Evolutionary conservation across 2,888 invertebrate genomes (phyloP), one percentile per base, ranked within the genome.

Genomic region (Drosophila vallismaia): DNA sequence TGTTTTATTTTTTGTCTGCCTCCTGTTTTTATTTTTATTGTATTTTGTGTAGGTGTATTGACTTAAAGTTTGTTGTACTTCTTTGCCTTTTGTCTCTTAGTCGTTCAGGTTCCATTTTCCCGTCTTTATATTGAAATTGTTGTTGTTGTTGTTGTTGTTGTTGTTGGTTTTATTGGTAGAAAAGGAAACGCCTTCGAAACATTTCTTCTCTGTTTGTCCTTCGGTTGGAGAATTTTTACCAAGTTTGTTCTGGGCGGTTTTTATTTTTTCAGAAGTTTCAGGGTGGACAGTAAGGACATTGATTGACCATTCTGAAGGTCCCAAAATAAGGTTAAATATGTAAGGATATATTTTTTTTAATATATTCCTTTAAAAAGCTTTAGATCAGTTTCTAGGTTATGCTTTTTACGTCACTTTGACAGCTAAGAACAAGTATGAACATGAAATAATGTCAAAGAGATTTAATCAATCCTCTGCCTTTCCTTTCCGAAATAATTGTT

Each of bases 1-100:
- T 68, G 76, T 79, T 76, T 85, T 79, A 81, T 82, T 82, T 86
- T 72, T 55, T n/a, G n/a, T 60, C 71, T 60, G 19, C 60, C 26
- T 49, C 59, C 44, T 38, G 40, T 50, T 54, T 57, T 59, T 53
- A 50, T 45, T 33, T 44, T 62, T 40, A 49, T 45, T 73, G 58
- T 73, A 59, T 72, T 58, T 75, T 80, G 54, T 77, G 68, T 79
- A 83, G 79, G 71, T 86, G 76, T 83, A 84, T 82, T 82, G 82
- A 86, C 82, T 82, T 86, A 76, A 87, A 83, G 86, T 83, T 83
- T 81, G 72, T 81, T 84, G 76, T 87, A 77, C 79, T 83, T 85
- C 56, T 66, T 64, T 71, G 73, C 57, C 70, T 79, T 82, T 73
- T 71, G 73, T 74, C 58, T 75, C 60, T 38, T 49, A 19, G 44